Evolutionary conservation across 2,113 vertebrate genomes (phyloP).

Genomic region (Narcine bancroftii): DNA sequence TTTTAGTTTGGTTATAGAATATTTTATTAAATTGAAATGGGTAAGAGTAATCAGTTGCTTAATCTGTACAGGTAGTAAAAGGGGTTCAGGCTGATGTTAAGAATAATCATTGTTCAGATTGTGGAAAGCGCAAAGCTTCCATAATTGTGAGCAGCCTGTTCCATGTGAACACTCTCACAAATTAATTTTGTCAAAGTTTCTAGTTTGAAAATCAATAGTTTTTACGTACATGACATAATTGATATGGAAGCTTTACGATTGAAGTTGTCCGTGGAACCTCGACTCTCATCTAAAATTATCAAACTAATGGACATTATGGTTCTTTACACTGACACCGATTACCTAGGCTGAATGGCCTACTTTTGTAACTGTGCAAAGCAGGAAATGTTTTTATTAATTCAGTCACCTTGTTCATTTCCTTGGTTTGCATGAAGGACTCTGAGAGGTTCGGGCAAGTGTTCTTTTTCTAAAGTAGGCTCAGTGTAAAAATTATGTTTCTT

Average conservation of each 20-base stretch:
- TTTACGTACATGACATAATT: background rate
- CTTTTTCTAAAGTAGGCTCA: too few relatives aligned
- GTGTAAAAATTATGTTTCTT: too few relatives aligned
- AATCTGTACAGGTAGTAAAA: background rate
- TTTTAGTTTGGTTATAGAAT: background rate
- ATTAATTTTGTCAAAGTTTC: background rate
- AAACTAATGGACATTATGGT: background rate
- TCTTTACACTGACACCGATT: background rate
- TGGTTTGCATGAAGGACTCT: background rate
- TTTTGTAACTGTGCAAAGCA: background rate
- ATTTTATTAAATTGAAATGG: background rate
- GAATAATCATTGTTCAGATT: background rate
- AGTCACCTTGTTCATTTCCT: background rate
- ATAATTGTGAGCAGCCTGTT: background rate
- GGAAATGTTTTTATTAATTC: background rate
- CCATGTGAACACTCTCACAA: background rate
- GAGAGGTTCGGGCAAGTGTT: background rate
- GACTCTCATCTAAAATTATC: background rate
- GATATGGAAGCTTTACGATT: background rate
- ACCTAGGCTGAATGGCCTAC: background rate
- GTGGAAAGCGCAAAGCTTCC: background rate
- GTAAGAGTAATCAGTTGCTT: background rate
- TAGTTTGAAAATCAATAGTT: background rate
- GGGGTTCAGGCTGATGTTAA: background rate
- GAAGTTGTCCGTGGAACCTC: background rate